Base-by-base conservation (phyloP, 2,113 vertebrate genomes). In the Guaruba guarouba region DNA sequence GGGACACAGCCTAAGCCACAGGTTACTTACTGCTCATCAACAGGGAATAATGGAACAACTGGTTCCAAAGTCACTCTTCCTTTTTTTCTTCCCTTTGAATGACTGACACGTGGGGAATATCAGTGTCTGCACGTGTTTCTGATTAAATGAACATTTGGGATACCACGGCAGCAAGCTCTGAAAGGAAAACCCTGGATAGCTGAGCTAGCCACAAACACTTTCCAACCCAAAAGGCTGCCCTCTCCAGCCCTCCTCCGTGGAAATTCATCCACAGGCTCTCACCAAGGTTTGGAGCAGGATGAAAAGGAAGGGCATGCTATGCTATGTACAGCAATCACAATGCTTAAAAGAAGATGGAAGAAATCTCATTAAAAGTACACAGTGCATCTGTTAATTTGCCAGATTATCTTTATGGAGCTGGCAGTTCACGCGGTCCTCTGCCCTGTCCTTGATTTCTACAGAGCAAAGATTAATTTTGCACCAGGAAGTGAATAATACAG, bases 321-420 rank as follows among this genome's bases (percentile, higher is more conserved):
- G 13, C 48, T 62, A 25, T 10, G 51, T 31, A 49, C 0, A 3
- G 48, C 74, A 86, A 70, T 54, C 68, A 41, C 23, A 52, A n/a
- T 1, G 7, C 17, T 83, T 44, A 22, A 80, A 88, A 81, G 51
- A 74, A 87, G 39, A 76, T 17, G 31, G 66, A 85, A 84, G 22
- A 81, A 92, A 91, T 69, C 37, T 59, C 41, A 68, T 74, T 79
- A 24, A n/a, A 90, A 81, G 68, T 33, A 86, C 44, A 69, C 44
- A 39, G 39, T 33, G 52, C 41, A 92, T 43, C 52, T 71, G 70
- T 49, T 94, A 76, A 94, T 91, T 75, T 95, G 71, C 44, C 82
- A 75, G 35, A 85, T 69, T 68, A 41, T 51, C 57, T 91, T 68
- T 54, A 55, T 20, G 37, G 66, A 63, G 35, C 39, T 85, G 73